Percentiles rank a stretch among this genome's conserved stretches.
phyloP scores from a whole-genome alignment of 2,797 vertebrate genomes.

The Vireo griseus region DNA sequence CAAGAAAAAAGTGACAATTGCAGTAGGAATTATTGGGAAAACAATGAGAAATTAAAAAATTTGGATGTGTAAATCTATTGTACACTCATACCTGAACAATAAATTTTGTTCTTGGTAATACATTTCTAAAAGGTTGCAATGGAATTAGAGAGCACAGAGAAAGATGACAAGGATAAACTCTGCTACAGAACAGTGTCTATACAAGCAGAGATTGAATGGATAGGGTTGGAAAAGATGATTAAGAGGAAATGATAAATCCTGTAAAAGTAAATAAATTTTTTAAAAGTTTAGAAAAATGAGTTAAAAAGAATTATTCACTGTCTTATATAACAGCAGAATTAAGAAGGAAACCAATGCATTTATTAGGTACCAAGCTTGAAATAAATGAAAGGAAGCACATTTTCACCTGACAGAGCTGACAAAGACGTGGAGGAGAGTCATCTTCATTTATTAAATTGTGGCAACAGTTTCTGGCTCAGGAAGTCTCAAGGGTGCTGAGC shows the following conservation, averaged over 20 bases:
- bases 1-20: background rate
- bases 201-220: background rate
- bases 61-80: background rate
- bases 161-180: background rate
- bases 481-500: background rate
- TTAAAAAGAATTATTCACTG: background rate
- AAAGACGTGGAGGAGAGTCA: background rate
- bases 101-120: background rate
- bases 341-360: background rate
- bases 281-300: background rate
- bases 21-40: background rate
- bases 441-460: background rate
- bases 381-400: background rate
- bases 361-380: background rate
- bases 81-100: background rate
- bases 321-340: background rate
- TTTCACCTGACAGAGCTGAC: background rate
- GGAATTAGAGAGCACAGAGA: background rate
- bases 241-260: background rate
- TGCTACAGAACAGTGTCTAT: background rate
- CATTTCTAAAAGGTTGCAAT: background rate
- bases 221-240: background rate
- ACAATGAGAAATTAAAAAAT: background rate
- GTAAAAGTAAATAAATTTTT: background rate
- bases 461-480: background rate